Evolutionary conservation across 64 coral and sea anemone species (phyloP).

Genomic region (Trachythela sp.): DNA sequence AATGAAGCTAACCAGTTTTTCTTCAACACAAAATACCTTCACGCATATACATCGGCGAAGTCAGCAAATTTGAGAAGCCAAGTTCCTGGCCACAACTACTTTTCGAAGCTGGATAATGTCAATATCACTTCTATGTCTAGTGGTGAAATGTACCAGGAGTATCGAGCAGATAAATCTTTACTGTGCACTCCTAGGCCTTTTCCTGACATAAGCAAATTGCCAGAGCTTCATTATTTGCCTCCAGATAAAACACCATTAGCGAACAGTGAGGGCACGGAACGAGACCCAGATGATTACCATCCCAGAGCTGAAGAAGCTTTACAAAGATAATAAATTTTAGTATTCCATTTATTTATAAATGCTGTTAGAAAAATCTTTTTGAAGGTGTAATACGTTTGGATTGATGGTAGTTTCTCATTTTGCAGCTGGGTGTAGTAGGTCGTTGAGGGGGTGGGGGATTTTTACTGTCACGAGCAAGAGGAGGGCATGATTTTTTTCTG

Average conservation of each 20-base stretch:
- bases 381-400: too few species aligned
- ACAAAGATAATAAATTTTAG: not conserved
- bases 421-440: too few species aligned
- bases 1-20: slow-evolving; percentile 3
- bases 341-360: too few species aligned
- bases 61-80: slow-evolving; percentile 11
- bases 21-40: not conserved
- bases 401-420: too few species aligned
- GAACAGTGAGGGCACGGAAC: not conserved
- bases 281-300: slow-evolving; percentile 30
- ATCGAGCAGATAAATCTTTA: not conserved
- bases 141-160: slow-evolving; percentile 34
- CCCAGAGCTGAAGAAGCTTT: slow-evolving; percentile 32
- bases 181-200: not conserved
- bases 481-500: too few species aligned
- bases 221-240: slow-evolving; percentile 25
- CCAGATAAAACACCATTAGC: slow-evolving; percentile 23
- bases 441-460: too few species aligned
- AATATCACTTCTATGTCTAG: not conserved
- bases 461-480: too few species aligned
- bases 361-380: too few species aligned
- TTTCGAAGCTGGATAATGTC: not conserved
- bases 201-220: slow-evolving; percentile 24
- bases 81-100: slow-evolving; percentile 38
- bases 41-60: slow-evolving; percentile 26